phyloP scores from a whole-genome alignment of 2,113 vertebrate species.

The Sisor rabdophorus region DNA sequence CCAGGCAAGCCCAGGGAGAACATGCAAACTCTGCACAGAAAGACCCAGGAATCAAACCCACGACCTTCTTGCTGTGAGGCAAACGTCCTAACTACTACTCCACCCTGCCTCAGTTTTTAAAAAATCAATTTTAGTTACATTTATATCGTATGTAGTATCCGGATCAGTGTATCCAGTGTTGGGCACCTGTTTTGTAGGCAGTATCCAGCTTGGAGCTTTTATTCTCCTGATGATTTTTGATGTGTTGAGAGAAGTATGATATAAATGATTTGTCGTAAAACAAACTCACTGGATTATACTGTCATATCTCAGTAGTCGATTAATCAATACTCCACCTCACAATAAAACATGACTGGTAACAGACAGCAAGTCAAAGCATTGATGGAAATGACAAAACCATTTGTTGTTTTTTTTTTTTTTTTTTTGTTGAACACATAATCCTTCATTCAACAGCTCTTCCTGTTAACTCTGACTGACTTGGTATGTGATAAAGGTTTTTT shows the following conservation, averaged over 20 bases:
- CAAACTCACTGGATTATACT: constrained; percentile 22
- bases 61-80: no score
- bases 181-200: constrained; percentile 31
- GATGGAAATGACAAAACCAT: constrained; percentile 44
- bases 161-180: constrained; percentile 30
- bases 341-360: constrained; percentile 33
- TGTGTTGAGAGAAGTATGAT: constrained; percentile 13
- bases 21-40: no score
- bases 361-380: constrained; percentile 33
- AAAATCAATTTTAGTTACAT: background rate
- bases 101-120: no score
- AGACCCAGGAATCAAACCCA: no score
- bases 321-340: constrained; percentile 24
- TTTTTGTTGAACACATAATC: no score
- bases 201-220: constrained; percentile 16
- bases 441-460: constrained; percentile 23
- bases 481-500: constrained; percentile 33
- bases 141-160: background rate
- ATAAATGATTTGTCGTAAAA: constrained; percentile 41
- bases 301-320: constrained; percentile 16
- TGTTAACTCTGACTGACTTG: constrained; percentile 22
- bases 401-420: constrained; percentile 32
- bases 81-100: no score
- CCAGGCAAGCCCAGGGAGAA: no score
- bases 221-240: constrained; percentile 1